phyloP scores from a whole-genome alignment of 2,797 vertebrate species.

The Oreochromis mossambicus region DNA sequence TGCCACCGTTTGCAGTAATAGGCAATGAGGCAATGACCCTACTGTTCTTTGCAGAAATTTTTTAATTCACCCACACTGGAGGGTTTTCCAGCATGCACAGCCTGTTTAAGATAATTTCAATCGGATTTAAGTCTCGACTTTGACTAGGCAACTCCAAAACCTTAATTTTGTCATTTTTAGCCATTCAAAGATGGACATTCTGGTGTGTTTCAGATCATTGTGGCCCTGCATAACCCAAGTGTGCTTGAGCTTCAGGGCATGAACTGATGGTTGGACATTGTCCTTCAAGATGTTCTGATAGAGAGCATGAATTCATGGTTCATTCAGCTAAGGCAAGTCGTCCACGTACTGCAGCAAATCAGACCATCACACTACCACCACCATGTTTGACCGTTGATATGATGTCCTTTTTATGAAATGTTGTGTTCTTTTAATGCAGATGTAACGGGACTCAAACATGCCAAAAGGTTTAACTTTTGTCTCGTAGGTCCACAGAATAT shows the following conservation, averaged over 20 bases:
- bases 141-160: not conserved
- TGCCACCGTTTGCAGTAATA: not conserved
- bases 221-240: not conserved
- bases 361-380: too few species aligned
- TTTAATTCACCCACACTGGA: not conserved
- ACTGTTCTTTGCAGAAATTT: not conserved
- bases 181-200: not conserved
- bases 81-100: not conserved
- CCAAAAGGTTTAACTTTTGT: too few species aligned
- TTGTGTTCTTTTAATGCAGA: too few species aligned
- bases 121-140: not conserved
- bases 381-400: too few species aligned
- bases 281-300: not conserved
- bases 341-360: not conserved
- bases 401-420: too few species aligned
- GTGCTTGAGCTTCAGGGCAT: not conserved
- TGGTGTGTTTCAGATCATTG: not conserved
- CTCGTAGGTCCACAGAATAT: too few species aligned
- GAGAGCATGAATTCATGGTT: not conserved
- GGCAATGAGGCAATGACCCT: not conserved
- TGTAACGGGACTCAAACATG: too few species aligned
- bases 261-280: not conserved
- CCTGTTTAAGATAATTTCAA: not conserved
- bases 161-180: not conserved
- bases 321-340: not conserved